These are phyloP conservation scores for Cynaeus angustus DNA, from an alignment of 2,888 invertebrate genomes.

Conservation along the genomic window DNA sequence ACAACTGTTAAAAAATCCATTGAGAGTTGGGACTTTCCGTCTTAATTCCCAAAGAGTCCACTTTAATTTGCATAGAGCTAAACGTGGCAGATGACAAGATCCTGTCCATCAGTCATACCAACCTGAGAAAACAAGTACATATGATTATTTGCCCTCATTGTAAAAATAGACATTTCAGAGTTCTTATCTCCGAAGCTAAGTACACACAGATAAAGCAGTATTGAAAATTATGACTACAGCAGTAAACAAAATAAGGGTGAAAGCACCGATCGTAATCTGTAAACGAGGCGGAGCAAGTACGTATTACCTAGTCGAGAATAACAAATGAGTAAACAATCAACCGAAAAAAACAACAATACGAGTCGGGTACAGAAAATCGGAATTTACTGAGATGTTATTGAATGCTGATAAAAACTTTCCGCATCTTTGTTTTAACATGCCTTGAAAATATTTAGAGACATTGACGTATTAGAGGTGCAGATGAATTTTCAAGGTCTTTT, in stretches of 20 bases:
- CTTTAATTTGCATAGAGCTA: slow-evolving; percentile 2
- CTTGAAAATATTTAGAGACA: not conserved
- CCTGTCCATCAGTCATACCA: not conserved
- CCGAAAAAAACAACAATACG: slow-evolving; percentile 5
- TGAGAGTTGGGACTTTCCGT: not conserved
- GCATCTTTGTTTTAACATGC: not conserved
- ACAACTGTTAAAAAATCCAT: not conserved
- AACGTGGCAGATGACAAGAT: not conserved
- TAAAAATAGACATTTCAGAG: slow-evolving; percentile 15
- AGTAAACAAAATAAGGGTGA: slow-evolving; percentile 11
- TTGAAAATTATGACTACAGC: slow-evolving; percentile 25
- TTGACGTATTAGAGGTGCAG: slow-evolving; percentile 8
- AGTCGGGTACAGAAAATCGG: not conserved
- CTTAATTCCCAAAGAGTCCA: not conserved
- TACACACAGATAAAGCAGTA: slow-evolving; percentile 9
- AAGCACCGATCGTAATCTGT: slow-evolving; percentile 29
- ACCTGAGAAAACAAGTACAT: slow-evolving; percentile 32
- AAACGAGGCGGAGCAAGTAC: slow-evolving; percentile 8
- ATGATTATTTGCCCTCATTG: slow-evolving; percentile 1
- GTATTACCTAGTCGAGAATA: slow-evolving; percentile 5
- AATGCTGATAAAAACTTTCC: not conserved
- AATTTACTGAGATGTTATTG: not conserved
- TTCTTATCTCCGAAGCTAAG: slow-evolving; percentile 29
- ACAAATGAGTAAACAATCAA: slow-evolving; percentile 10
- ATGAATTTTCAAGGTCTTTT: slow-evolving; percentile 30